A percentile compares a stretch with the other conserved stretches of the same genome.
Conservation (phyloP, 2,113 vertebrate genomes). For the Ursus arctos region DNA sequence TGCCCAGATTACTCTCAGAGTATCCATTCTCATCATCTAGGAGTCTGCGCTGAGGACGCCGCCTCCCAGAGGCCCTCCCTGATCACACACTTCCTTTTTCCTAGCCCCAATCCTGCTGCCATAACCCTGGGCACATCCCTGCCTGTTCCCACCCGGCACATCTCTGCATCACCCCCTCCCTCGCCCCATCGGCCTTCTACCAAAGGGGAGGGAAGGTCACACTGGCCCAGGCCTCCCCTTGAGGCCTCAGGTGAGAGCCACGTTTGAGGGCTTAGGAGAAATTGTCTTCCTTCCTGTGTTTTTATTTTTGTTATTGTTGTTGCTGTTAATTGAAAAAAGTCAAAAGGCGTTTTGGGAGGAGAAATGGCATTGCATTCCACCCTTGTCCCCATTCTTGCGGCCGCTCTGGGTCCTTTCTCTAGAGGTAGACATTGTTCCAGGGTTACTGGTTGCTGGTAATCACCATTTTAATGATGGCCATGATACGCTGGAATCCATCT, state of each 20-base stretch:
- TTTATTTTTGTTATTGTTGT: not conserved
- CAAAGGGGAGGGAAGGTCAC: not conserved
- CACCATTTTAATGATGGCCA: not conserved
- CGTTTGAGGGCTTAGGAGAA: not conserved
- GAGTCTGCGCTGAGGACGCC: not conserved
- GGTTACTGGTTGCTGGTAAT: not conserved
- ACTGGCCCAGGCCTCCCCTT: not conserved
- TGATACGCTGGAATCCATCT: accelerated
- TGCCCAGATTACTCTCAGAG: not conserved
- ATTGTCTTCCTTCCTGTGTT: not conserved
- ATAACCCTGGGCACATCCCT: not conserved
- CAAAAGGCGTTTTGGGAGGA: not conserved
- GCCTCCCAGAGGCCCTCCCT: conserved; percentile 26
- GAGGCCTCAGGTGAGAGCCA: not conserved
- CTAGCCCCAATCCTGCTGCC: not conserved
- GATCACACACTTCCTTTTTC: not conserved
- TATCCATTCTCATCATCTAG: not conserved
- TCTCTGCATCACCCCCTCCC: not conserved
- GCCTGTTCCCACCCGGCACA: not conserved
- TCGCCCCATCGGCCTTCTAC: too few relatives aligned
- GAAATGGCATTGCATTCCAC: not conserved
- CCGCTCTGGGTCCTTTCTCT: not conserved
- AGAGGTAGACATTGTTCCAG: not conserved
- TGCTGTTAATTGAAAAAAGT: not conserved
- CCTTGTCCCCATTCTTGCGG: not conserved